A percentile compares a stretch with the other conserved stretches of the same genome.
Evolutionary conservation across 2,113 vertebrate genomes (phyloP).

Genomic region (Acanthisitta chloris): DNA sequence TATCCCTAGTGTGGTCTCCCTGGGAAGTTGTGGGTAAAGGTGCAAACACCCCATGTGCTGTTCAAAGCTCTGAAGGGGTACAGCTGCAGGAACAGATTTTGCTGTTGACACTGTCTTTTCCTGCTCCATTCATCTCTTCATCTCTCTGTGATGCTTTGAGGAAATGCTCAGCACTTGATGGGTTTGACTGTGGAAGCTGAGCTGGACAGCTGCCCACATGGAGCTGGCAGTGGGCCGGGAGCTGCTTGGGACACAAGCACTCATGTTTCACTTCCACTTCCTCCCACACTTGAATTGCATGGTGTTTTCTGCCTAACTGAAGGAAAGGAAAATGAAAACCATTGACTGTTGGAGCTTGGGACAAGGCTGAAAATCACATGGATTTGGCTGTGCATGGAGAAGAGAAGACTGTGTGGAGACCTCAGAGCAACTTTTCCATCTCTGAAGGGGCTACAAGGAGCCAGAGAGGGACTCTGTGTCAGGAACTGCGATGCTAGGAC

Average conservation of each 20-base stretch:
- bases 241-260: not conserved
- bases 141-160: not conserved
- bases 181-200: not conserved
- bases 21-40: not conserved
- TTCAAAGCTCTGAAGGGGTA: not conserved
- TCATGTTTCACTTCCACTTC: not conserved
- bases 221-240: not conserved
- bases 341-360: not conserved
- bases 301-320: not conserved
- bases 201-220: accelerated
- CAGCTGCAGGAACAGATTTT: not conserved
- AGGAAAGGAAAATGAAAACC: not conserved
- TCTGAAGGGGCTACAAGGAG: too few relatives aligned
- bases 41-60: not conserved
- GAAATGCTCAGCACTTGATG: not conserved
- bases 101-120: not conserved
- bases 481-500: too few relatives aligned
- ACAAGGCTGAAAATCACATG: not conserved
- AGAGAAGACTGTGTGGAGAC: too few relatives aligned
- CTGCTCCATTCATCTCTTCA: not conserved
- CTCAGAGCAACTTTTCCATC: too few relatives aligned
- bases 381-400: not conserved
- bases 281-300: not conserved
- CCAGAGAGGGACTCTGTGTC: too few relatives aligned
- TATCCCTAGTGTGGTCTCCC: not conserved